Evolutionary conservation across 2,113 vertebrate genomes (phyloP).

Genomic region (Podarcis cretensis): DNA sequence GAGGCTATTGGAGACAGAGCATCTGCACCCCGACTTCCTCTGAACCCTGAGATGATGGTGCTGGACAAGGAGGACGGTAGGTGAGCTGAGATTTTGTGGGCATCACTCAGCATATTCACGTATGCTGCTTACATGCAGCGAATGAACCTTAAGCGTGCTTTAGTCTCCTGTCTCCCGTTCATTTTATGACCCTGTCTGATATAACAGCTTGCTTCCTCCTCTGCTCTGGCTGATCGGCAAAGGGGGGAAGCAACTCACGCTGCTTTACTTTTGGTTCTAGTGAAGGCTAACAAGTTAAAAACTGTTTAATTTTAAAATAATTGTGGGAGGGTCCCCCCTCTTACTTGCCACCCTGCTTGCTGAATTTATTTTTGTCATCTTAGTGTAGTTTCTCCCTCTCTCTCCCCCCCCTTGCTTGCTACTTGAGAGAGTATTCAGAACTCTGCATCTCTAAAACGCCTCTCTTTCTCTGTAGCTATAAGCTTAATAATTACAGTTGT

Average conservation of each 20-base stretch:
- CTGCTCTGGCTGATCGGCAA: background rate
- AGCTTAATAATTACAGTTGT: conserved; percentile 47
- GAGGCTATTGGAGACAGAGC: conserved; percentile 90
- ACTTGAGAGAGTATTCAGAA: conserved; percentile 36
- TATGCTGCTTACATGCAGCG: conserved; percentile 35
- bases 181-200: conserved; percentile 33
- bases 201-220: conserved; percentile 22
- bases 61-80: conserved; percentile 99
- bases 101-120: conserved; percentile 26
- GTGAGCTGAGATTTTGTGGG: conserved; percentile 76
- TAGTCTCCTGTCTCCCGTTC: conserved; percentile 19
- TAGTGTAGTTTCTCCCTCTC: conserved; percentile 40
- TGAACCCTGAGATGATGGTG: conserved; percentile 96
- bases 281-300: conserved; percentile 29
- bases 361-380: conserved; percentile 42
- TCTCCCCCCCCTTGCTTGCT: conserved; percentile 27
- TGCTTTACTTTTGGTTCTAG: conserved; percentile 35
- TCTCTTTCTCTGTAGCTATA: conserved; percentile 49
- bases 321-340: conserved; percentile 4
- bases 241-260: conserved; percentile 10
- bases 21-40: conserved; percentile 86
- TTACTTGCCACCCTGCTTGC: conserved; percentile 1
- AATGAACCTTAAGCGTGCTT: conserved; percentile 44
- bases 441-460: conserved; percentile 40
- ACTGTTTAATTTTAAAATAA: conserved; percentile 3